Evolutionary conservation across 2,797 vertebrate genomes (phyloP).

Genomic region (Dromococcyx pavoninus): DNA sequence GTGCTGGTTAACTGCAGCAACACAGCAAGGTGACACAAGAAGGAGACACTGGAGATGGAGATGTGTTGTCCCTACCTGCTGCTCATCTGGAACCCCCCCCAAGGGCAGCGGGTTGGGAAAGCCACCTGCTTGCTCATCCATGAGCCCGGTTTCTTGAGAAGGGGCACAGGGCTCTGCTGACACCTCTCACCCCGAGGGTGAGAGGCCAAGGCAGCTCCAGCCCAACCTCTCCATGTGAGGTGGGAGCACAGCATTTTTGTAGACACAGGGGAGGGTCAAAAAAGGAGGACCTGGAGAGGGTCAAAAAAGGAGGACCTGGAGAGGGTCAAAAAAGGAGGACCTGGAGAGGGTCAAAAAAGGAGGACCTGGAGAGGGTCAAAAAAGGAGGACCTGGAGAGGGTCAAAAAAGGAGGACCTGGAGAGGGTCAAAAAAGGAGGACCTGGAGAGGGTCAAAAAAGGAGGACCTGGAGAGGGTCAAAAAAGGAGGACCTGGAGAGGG

Average conservation of each 20-base stretch:
- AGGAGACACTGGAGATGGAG: not conserved
- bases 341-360: not conserved
- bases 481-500: not conserved
- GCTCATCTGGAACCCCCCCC: not conserved
- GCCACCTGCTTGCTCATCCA: not conserved
- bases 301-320: not conserved
- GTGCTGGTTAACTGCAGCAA: not conserved
- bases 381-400: not conserved
- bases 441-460: not conserved
- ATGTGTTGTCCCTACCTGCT: not conserved
- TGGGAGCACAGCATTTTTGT: not conserved
- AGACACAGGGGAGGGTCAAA: not conserved
- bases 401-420: not conserved
- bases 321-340: not conserved
- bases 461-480: not conserved
- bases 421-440: not conserved
- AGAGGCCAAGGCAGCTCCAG: not conserved
- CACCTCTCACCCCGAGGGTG: fast-evolving
- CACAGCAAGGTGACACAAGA: not conserved
- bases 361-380: not conserved
- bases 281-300: not conserved
- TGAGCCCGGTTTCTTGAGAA: not conserved
- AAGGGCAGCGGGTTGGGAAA: not conserved
- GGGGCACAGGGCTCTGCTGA: not conserved
- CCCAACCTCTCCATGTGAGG: fast-evolving